Base-by-base conservation (phyloP, 2,888 invertebrate species). In the Stegana nigrithorax region DNA sequence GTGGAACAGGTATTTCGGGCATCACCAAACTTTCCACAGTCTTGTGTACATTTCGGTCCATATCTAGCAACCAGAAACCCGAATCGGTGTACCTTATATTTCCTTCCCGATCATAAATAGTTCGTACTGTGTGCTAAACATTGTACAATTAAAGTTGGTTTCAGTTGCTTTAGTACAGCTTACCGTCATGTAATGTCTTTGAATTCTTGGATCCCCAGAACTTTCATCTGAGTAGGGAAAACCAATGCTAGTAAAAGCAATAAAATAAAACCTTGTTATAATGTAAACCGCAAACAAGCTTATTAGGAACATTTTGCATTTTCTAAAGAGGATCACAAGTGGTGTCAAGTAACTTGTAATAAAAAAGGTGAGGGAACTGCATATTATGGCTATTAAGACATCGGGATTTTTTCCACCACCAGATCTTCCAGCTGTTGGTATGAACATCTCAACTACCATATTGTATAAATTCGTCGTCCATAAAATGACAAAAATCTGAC, bases 151-250 rank as follows among this genome's bases (percentile, higher is more conserved):
- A 26, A 27, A 4, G 17, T 17, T 25, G 14, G 26, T 36, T 63
- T 5, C 14, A 53, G 25, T 8, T 26, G 50, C 3, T 50, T 25
- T 2, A 14, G 12, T 29, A 10, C 8, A 23, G 50, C 79, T 76
- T 79, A 89, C 89, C 70, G 87, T 82, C 17, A 88, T 83, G 63
- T 87, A 83, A 65, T 87, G 85, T 26, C 90, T 78, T 72, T 89
- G 87, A 1, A 87, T 86, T 59, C 76, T 70, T 6, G 84, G 84
- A 26, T 73, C 62, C 17, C 75, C 76, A 7, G 81, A 74, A 1
- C 81, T 78, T 47, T 87, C 85, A 60, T 84, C 87, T 59, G 84
- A 84, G 75, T 88, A 90, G 1, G 90, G 89, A 71, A 89, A 88
- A 4, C 89, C 89, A 23, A 88, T 73, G 4, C 86, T 82, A 23